Evolutionary conservation across 2,888 invertebrate species (phyloP).

Genomic region (Troides aeacus): DNA sequence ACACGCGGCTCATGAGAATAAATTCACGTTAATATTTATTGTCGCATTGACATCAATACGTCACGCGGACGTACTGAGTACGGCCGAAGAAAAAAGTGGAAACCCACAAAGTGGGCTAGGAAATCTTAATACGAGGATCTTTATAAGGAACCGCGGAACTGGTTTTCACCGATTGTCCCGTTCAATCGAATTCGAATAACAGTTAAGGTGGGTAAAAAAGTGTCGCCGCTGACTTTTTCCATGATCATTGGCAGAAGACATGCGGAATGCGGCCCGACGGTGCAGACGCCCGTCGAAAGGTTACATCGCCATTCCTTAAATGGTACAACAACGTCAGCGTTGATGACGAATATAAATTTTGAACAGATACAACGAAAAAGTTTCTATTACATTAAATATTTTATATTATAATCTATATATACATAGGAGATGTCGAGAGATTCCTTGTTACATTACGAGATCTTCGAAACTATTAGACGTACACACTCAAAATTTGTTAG

Average conservation of each 20-base stretch:
- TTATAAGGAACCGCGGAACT: constrained; percentile 54
- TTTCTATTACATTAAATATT: too few relatives aligned
- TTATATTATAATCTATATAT: background rate
- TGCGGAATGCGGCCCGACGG: constrained; percentile 64
- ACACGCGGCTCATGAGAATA: constrained; percentile 38
- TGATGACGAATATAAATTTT: constrained; percentile 66
- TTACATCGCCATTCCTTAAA: constrained; percentile 56
- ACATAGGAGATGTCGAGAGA: too few relatives aligned
- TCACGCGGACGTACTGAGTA: constrained; percentile 51
- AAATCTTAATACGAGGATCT: constrained; percentile 68
- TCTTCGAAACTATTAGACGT: too few relatives aligned
- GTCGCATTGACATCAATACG: constrained; percentile 73
- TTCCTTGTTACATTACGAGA: too few relatives aligned
- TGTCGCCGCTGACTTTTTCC: constrained; percentile 57
- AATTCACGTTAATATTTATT: constrained; percentile 70
- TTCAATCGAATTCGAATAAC: constrained; percentile 61
- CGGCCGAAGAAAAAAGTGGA: constrained; percentile 57
- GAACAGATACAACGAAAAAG: constrained; percentile 32
- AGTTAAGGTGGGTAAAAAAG: constrained; percentile 58
- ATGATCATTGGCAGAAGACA: constrained; percentile 68
- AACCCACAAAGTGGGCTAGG: constrained; percentile 63
- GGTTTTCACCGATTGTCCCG: constrained; percentile 69
- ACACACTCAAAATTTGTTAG: too few relatives aligned
- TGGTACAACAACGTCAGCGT: constrained; percentile 55
- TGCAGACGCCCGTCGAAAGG: constrained; percentile 67